phyloP scores from a whole-genome alignment of 2,113 vertebrate species.

The Raja brachyura region DNA sequence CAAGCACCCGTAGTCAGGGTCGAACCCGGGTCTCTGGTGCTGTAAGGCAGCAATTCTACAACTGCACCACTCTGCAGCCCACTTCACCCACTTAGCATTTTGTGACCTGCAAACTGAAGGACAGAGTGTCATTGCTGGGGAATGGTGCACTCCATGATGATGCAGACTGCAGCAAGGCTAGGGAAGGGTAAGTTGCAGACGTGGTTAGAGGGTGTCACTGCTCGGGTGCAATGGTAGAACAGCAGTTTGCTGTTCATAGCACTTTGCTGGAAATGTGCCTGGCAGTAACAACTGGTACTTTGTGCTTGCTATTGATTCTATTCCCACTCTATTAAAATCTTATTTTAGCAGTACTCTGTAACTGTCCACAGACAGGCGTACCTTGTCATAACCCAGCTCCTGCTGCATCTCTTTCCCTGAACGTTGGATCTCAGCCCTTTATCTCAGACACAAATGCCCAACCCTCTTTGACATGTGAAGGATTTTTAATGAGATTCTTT shows the following conservation, averaged over 20 bases:
- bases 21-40: too few relatives aligned
- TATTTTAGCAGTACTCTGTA: background rate
- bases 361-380: too few relatives aligned
- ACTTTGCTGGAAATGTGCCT: too few relatives aligned
- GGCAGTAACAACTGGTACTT: background rate
- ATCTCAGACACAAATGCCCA: background rate
- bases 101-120: too few relatives aligned
- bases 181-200: background rate
- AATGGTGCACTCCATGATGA: background rate
- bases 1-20: too few relatives aligned
- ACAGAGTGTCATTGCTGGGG: too few relatives aligned
- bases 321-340: background rate
- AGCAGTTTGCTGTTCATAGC: background rate
- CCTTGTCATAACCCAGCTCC: too few relatives aligned
- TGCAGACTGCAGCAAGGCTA: background rate
- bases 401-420: background rate
- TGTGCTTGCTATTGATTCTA: background rate
- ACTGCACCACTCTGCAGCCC: too few relatives aligned
- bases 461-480: background rate
- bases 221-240: background rate
- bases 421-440: background rate
- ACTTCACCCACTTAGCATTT: too few relatives aligned
- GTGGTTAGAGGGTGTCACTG: background rate
- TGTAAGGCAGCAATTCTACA: too few relatives aligned
- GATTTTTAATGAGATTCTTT: background rate